A percentile compares a stretch with the other conserved stretches of the same genome.
Evolutionary conservation across 2,888 invertebrate genomes (phyloP).

Genomic region (Lasioglossum leucozonium): DNA sequence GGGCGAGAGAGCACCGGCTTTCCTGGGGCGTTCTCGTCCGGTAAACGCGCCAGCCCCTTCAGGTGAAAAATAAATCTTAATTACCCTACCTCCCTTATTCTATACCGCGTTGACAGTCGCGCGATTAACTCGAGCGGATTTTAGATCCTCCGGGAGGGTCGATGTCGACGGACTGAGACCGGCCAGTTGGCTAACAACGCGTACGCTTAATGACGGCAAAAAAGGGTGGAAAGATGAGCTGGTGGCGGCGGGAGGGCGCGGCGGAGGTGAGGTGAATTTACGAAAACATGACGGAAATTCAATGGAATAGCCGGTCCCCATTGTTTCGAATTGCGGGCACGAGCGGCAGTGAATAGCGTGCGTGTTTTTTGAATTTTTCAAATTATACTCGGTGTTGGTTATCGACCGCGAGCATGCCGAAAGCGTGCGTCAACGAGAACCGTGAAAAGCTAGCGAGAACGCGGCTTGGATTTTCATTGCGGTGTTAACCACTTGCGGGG

Average conservation of each 20-base stretch:
- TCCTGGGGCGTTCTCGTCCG: neutral
- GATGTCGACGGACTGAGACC: neutral
- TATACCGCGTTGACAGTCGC: neutral
- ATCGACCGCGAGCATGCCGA: conserved; percentile 1
- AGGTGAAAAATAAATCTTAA: conserved; percentile 1
- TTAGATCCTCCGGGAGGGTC: neutral
- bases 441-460: neutral
- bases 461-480: neutral
- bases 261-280: neutral
- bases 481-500: neutral
- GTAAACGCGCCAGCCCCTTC: neutral
- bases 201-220: neutral
- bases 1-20: neutral
- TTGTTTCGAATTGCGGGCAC: neutral
- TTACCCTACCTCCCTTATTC: neutral
- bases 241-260: neutral
- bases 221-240: neutral
- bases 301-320: neutral
- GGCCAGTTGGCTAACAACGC: neutral
- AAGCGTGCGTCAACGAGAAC: neutral
- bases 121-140: neutral
- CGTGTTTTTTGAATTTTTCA: conserved; percentile 19
- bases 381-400: conserved; percentile 20
- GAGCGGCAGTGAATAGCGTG: neutral
- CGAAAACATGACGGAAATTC: conserved; percentile 9